Percentiles rank a stretch among this genome's conserved stretches.
Evolutionary conservation across 2,113 vertebrate genomes (phyloP).

Genomic region (Trematocara zebra): DNA sequence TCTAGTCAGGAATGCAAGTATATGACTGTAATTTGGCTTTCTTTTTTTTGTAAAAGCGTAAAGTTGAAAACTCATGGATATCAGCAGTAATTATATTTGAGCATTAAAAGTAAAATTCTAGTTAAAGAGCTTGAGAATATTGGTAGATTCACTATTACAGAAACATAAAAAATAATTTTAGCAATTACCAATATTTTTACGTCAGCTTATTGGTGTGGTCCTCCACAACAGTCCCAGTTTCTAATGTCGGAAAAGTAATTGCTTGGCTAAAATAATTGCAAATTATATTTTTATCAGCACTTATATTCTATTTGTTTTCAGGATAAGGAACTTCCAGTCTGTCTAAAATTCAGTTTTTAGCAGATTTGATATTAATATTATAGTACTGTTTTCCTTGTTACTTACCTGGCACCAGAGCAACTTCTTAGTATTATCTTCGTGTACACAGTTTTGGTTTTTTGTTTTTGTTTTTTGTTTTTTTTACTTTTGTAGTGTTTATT

Average conservation of each 20-base stretch:
- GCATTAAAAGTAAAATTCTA: background rate
- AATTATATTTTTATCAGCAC: background rate
- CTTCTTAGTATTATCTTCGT: background rate
- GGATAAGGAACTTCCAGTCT: background rate
- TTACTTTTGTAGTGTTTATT: background rate
- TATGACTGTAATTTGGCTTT: background rate
- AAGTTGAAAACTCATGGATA: background rate
- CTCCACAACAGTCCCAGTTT: background rate
- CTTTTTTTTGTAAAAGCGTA: background rate
- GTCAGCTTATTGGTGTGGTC: background rate
- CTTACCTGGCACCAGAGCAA: background rate
- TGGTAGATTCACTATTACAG: background rate
- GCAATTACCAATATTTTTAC: background rate
- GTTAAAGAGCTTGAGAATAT: background rate
- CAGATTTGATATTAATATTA: background rate
- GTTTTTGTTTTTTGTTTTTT: fast-evolving
- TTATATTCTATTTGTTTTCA: background rate
- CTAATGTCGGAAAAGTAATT: background rate
- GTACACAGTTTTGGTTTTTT: background rate
- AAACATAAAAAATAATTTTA: background rate
- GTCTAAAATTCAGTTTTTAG: background rate
- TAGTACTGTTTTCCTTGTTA: background rate
- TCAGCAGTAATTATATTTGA: background rate
- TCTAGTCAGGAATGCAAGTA: background rate
- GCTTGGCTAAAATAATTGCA: background rate